phyloP scores from a whole-genome alignment of 23 tunicate species.

The Aplidium turbinatum region DNA sequence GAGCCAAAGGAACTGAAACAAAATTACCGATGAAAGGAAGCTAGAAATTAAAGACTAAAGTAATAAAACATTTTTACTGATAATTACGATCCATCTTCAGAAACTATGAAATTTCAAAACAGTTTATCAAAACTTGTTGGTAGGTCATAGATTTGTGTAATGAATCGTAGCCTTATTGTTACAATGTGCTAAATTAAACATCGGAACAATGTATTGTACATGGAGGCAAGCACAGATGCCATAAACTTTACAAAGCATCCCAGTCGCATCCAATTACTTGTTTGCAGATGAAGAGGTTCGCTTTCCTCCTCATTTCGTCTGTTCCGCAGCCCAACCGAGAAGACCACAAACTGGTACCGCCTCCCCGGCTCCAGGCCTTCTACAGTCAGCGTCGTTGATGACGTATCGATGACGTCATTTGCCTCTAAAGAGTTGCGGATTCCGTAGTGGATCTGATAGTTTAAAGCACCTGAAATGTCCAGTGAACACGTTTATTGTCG shows the following conservation, averaged over 20 bases:
- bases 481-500: too few relatives aligned
- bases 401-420: not conserved
- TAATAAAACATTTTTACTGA: too few relatives aligned
- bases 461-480: slow-evolving; percentile 36
- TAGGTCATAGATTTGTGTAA: too few relatives aligned
- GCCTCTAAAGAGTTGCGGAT: not conserved
- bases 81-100: too few relatives aligned
- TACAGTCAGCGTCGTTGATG: slow-evolving; percentile 5
- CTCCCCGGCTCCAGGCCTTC: slow-evolving; percentile 48
- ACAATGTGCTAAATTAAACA: not conserved
- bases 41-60: too few relatives aligned
- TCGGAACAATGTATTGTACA: not conserved
- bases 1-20: slow-evolving; percentile 59
- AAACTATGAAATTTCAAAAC: too few relatives aligned
- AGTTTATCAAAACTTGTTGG: too few relatives aligned
- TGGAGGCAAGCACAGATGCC: not conserved
- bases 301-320: slow-evolving; percentile 58
- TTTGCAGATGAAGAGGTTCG: slow-evolving; percentile 32
- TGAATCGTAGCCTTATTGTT: too few relatives aligned
- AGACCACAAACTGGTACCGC: slow-evolving; percentile 67
- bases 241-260: not conserved
- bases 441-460: slow-evolving; percentile 23
- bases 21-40: too few relatives aligned
- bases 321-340: slow-evolving; percentile 51
- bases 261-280: slow-evolving; percentile 57